Evolutionary conservation across 1,140 invertebrate genomes (phyloP).

Genomic region (Sycophila sp.): DNA sequence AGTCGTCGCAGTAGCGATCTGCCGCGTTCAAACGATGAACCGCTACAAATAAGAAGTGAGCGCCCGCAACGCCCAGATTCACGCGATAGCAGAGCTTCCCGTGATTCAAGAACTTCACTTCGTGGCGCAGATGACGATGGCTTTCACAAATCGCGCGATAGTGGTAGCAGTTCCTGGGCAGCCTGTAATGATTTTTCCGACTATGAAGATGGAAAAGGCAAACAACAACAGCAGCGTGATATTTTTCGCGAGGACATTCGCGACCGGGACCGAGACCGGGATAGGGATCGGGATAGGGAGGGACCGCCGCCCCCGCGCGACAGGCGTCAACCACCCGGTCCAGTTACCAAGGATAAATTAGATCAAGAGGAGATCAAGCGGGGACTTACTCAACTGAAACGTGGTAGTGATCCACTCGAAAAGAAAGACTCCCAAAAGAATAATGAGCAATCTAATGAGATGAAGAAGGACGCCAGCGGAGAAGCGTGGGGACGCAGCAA

Average conservation of each 20-base stretch:
- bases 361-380: conserved; percentile 71
- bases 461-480: conserved; percentile 57
- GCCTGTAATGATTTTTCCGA: conserved; percentile 58
- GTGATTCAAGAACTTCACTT: conserved; percentile 68
- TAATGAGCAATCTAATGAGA: conserved; percentile 41
- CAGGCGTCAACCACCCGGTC: conserved; percentile 68
- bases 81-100: conserved; percentile 67
- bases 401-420: conserved; percentile 51
- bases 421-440: conserved; percentile 64
- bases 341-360: conserved; percentile 72
- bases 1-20: conserved; percentile 36
- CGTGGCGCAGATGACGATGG: conserved; percentile 61
- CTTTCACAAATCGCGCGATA: conserved; percentile 51
- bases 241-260: conserved; percentile 43
- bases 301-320: conserved; percentile 64
- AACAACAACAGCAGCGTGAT: conserved; percentile 49
- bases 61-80: conserved; percentile 72
- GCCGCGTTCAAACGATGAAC: conserved; percentile 43
- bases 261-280: conserved; percentile 45
- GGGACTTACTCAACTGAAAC: conserved; percentile 68
- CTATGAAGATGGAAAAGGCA: conserved; percentile 58
- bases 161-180: conserved; percentile 62
- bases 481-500: conserved; percentile 55
- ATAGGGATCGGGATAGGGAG: conserved; percentile 47
- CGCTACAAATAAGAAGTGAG: conserved; percentile 48